phyloP scores from a whole-genome alignment of 2,888 invertebrate genomes.

The Diplazon laetatorius region DNA sequence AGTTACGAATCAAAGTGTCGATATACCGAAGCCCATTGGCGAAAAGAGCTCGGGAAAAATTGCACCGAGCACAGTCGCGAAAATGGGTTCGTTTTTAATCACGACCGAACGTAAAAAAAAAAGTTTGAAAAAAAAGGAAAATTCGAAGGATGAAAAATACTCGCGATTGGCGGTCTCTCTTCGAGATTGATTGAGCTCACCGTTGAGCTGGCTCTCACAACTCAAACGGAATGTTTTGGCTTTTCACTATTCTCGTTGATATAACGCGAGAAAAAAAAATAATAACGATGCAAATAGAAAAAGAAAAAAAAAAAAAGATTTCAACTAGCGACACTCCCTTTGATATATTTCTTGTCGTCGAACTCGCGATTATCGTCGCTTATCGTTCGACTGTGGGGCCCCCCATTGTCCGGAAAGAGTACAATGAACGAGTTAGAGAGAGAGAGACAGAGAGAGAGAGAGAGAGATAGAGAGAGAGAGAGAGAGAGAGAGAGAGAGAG shows the following conservation, averaged over 20 bases:
- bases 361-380: conserved; percentile 56
- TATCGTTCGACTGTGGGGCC: conserved; percentile 52
- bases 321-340: conserved; percentile 49
- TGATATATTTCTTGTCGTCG: conserved; percentile 50
- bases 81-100: conserved; percentile 35
- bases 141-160: conserved; percentile 28
- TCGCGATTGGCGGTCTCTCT: conserved; percentile 8
- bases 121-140: conserved; percentile 32
- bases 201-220: conserved; percentile 4
- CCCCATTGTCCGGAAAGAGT: conserved; percentile 55
- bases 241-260: conserved; percentile 9
- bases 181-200: conserved; percentile 35
- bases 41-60: neutral
- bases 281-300: too few relatives aligned
- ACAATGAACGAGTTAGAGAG: too few relatives aligned
- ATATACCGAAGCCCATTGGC: neutral
- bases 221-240: neutral
- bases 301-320: conserved; percentile 17
- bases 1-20: neutral
- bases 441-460: conserved; percentile 49
- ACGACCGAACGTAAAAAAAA: too few relatives aligned
- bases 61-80: neutral
- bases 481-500: conserved; percentile 46
- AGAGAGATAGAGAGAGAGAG: conserved; percentile 8
- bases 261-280: conserved; percentile 9